Conservation (phyloP, 2,888 invertebrate genomes). For the Orthosia incerta region DNA sequence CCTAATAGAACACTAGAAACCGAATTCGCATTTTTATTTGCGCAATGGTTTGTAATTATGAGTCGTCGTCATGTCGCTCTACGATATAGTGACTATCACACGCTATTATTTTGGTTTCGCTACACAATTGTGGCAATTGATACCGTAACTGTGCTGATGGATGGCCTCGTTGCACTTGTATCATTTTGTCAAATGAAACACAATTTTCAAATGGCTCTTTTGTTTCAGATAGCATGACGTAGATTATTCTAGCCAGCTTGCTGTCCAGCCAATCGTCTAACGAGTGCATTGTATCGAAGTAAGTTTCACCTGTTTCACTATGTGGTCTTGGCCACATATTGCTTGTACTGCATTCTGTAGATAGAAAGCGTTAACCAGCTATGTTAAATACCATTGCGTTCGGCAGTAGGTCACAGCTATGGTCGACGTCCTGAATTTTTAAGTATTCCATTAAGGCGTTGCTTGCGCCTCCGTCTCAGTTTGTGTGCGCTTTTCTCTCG, state of each 20-base stretch:
- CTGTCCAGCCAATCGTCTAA: slow-evolving; percentile 41
- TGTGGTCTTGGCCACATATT: slow-evolving; percentile 32
- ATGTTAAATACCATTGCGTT: slow-evolving; percentile 68
- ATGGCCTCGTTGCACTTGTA: slow-evolving; percentile 64
- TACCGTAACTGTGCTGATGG: slow-evolving; percentile 66
- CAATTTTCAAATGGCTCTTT: slow-evolving; percentile 60
- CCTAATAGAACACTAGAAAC: slow-evolving; percentile 23
- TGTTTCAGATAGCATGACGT: slow-evolving; percentile 83
- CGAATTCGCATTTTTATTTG: slow-evolving; percentile 43
- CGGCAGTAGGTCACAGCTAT: slow-evolving; percentile 82
- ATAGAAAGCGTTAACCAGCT: slow-evolving; percentile 65
- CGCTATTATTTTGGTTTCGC: slow-evolving; percentile 65
- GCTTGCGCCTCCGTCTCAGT: slow-evolving; percentile 71
- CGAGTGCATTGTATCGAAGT: slow-evolving; percentile 52
- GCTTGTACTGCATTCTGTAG: slow-evolving; percentile 42
- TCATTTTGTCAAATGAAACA: slow-evolving; percentile 52
- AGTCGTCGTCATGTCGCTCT: slow-evolving; percentile 42
- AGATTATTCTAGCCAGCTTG: slow-evolving; percentile 65
- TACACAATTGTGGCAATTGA: slow-evolving; percentile 69
- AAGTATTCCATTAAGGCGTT: slow-evolving; percentile 85
- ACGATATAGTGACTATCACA: slow-evolving; percentile 51
- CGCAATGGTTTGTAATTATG: slow-evolving; percentile 48
- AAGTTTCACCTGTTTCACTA: slow-evolving; percentile 47
- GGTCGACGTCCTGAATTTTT: slow-evolving; percentile 87
- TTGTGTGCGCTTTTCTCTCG: slow-evolving; percentile 84